phyloP scores from a whole-genome alignment of 2,797 vertebrate genomes.

The Brachyrhaphis roseni region DNA sequence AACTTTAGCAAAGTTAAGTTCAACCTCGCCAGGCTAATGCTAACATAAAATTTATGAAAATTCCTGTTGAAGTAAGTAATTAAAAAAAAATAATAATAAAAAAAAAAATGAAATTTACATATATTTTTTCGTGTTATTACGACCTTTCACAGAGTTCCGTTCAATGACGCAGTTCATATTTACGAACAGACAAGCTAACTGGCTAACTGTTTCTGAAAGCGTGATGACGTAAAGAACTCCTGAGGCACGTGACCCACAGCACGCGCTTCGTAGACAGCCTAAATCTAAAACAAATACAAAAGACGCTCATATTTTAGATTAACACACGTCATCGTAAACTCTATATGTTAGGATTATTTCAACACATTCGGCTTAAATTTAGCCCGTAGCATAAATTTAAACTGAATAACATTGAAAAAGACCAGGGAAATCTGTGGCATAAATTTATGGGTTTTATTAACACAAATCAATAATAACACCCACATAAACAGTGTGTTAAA shows the following conservation, averaged over 20 bases:
- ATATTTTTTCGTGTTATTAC: neutral
- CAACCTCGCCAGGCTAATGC: neutral
- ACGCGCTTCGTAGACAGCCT: neutral
- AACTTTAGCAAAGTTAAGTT: neutral
- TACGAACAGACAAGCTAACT: neutral
- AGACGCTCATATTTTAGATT: neutral
- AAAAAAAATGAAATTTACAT: rapidly evolving
- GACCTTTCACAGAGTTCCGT: conserved; percentile 78
- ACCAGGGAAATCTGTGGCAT: neutral
- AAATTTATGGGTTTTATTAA: neutral
- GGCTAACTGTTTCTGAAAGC: neutral
- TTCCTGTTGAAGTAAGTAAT: neutral
- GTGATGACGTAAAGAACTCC: neutral
- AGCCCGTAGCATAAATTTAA: neutral
- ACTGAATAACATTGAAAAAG: neutral
- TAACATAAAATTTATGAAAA: neutral
- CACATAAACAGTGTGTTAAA: too few species aligned
- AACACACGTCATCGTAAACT: neutral
- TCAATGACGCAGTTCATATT: conserved; percentile 77
- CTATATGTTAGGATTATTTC: neutral
- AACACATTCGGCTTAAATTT: neutral
- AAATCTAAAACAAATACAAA: too few species aligned
- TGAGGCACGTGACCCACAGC: neutral
- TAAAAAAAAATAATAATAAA: too few species aligned
- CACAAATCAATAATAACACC: too few species aligned